A percentile compares a stretch with the other conserved stretches of the same genome.
Conservation (phyloP, 1,140 invertebrate genomes). For the Sitodiplosis mosellana region DNA sequence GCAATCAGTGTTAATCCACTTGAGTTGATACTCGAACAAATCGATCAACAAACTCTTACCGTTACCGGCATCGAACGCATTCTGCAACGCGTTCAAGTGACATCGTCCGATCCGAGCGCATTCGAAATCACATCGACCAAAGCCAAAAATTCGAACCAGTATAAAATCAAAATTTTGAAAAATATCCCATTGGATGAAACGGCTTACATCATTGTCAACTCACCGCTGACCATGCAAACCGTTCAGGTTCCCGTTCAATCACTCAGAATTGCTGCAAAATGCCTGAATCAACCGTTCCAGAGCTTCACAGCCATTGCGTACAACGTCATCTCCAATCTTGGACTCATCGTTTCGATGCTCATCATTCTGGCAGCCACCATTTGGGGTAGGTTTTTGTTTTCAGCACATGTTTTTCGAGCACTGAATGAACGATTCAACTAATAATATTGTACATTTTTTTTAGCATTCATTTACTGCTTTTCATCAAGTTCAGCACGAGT, state of each 20-base stretch:
- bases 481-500: too few relatives aligned
- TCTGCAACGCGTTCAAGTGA: constrained; percentile 15
- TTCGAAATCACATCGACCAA: constrained; percentile 7
- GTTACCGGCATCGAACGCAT: constrained; percentile 21
- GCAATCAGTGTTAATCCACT: constrained; percentile 17
- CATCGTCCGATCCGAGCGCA: constrained; percentile 8
- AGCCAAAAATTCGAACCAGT: constrained; percentile 7
- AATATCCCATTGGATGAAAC: constrained; percentile 7
- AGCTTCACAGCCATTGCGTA: constrained; percentile 8
- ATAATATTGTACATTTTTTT: too few relatives aligned
- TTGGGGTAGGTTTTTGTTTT: constrained; percentile 7
- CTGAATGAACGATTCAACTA: too few relatives aligned
- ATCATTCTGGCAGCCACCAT: constrained; percentile 5
- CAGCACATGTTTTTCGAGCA: not conserved
- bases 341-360: constrained; percentile 12
- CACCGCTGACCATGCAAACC: constrained; percentile 9
- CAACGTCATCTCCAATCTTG: constrained; percentile 16
- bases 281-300: constrained; percentile 9
- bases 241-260: constrained; percentile 6
- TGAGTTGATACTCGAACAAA: constrained; percentile 10
- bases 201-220: constrained; percentile 8
- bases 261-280: constrained; percentile 5
- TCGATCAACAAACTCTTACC: constrained; percentile 18
- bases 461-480: too few relatives aligned
- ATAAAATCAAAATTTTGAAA: constrained; percentile 7